phyloP scores from a whole-genome alignment of 2,888 invertebrate genomes.

The Dilophus febrilis region DNA sequence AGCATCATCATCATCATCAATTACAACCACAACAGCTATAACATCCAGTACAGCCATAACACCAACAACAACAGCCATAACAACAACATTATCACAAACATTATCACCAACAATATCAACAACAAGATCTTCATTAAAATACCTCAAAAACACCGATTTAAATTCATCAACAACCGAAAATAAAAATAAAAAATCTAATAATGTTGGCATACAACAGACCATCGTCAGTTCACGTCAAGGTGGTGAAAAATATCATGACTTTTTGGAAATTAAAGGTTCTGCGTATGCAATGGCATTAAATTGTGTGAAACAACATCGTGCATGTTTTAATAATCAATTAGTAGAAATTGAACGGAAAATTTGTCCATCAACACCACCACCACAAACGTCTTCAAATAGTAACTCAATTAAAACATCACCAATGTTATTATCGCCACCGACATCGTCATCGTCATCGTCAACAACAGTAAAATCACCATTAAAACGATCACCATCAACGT shows the following conservation, averaged over 20 bases:
- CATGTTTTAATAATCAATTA: constrained; percentile 24
- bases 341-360: too few species aligned
- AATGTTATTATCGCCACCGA: too few species aligned
- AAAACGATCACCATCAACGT: too few species aligned
- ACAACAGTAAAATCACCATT: too few species aligned
- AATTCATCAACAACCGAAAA: background rate
- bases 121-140: background rate
- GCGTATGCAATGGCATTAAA: constrained; percentile 16
- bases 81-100: background rate
- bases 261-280: constrained; percentile 13
- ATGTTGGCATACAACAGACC: too few species aligned
- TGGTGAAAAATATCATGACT: constrained; percentile 7
- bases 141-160: background rate
- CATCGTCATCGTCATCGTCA: too few species aligned
- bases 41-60: background rate
- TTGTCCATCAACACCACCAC: too few species aligned
- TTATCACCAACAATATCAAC: background rate
- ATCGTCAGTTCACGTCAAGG: background rate
- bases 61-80: background rate
- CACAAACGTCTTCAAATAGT: constrained; percentile 10
- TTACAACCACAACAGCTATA: background rate
- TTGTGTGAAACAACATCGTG: constrained; percentile 20
- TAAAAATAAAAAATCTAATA: background rate
- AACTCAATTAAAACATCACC: constrained; percentile 12
- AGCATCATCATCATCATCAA: background rate